Conservation (phyloP, 2,113 vertebrate species). For the Marcusenius ussheri region DNA sequence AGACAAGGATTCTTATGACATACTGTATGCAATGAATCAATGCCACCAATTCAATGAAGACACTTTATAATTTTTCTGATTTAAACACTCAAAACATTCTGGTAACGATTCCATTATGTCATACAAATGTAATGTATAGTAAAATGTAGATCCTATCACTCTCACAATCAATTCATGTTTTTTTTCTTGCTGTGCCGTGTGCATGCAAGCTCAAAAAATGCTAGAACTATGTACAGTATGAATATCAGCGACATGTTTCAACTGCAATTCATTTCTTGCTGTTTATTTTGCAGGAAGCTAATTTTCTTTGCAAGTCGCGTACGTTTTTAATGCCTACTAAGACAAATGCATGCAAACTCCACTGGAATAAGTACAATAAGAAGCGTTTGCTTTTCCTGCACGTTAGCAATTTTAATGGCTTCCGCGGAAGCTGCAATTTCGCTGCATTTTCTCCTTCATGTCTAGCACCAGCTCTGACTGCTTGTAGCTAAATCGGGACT, state of each 20-base stretch:
- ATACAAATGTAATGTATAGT: neutral
- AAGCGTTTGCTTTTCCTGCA: neutral
- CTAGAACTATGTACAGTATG: neutral
- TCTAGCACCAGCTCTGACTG: neutral
- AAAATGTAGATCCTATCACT: neutral
- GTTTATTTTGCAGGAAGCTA: neutral
- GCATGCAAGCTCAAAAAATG: neutral
- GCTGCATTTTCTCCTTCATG: neutral
- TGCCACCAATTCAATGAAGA: neutral
- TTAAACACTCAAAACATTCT: neutral
- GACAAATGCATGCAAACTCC: neutral
- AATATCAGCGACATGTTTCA: neutral
- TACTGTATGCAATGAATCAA: neutral
- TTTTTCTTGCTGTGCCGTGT: neutral
- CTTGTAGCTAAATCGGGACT: neutral
- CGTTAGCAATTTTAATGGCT: neutral
- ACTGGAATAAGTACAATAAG: neutral
- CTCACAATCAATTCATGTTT: neutral
- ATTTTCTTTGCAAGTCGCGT: neutral
- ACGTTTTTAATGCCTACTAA: neutral
- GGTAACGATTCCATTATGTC: neutral
- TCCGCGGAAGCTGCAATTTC: neutral
- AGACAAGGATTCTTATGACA: neutral
- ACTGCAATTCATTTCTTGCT: neutral
- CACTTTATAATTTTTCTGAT: neutral